A percentile compares a stretch with the other conserved stretches of the same genome.
These are phyloP conservation scores for Condylura cristata DNA, from an alignment of 2,113 vertebrate species.

Conservation along the genomic window DNA sequence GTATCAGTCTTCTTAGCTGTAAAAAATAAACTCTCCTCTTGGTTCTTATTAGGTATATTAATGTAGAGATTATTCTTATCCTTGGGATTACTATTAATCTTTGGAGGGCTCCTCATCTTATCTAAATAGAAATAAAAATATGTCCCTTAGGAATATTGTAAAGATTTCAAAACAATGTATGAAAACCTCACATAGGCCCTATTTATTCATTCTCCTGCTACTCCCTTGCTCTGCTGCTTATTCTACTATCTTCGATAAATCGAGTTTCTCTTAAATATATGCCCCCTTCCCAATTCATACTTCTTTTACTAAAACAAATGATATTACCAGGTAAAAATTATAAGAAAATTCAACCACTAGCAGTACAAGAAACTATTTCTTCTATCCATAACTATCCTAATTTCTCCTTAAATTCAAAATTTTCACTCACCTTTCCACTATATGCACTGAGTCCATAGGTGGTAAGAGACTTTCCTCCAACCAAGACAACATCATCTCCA, in stretches of 20 bases:
- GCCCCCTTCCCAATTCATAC: neutral
- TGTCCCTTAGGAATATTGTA: neutral
- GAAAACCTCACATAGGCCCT: neutral
- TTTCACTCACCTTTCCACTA: conserved; percentile 93
- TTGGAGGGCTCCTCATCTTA: neutral
- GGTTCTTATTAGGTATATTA: neutral
- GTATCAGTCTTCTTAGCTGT: conserved; percentile 14
- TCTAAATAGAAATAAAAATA: conserved; percentile 5
- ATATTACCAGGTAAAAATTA: neutral
- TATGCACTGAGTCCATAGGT: conserved; percentile 95
- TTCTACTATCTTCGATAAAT: conserved; percentile 12
- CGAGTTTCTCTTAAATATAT: conserved; percentile 7
- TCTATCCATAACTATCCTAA: neutral
- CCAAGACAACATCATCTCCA: conserved; percentile 96
- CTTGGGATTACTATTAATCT: neutral
- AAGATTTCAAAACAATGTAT: conserved; percentile 11
- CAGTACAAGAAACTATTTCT: neutral
- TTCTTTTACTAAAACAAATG: conserved; percentile 29
- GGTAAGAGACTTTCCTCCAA: conserved; percentile 96
- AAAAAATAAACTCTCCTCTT: conserved; percentile 30
- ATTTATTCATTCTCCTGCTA: neutral
- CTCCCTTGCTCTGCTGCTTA: conserved; percentile 1
- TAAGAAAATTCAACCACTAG: neutral
- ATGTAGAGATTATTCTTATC: neutral
- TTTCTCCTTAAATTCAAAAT: neutral